Evolutionary conservation across 1,140 invertebrate genomes (phyloP), one percentile per base, ranked within the genome.

Genomic region (Tetragonula clypearis): DNA sequence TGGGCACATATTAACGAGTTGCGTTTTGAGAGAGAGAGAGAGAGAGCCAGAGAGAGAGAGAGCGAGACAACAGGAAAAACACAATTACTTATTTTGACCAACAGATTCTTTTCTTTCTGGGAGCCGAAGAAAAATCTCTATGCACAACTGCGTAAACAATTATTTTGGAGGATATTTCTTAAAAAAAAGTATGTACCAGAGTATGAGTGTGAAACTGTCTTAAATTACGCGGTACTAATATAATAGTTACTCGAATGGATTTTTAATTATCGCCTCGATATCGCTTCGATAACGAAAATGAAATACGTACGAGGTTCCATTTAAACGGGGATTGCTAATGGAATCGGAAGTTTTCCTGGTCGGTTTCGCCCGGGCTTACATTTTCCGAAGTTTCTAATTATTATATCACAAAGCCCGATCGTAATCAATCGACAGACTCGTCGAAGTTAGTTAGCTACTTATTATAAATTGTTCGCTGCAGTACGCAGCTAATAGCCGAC

Each of bases 381-480:
- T 76, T 82, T 76, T 75, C 65, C 65, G 35, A 84, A 84, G 65
- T 84, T 84, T 69, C 62, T 84, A 84, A 84, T 84, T 84, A 84
- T 84, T 78, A 78, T 77, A 84, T 84, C 82, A 78, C 66, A 71
- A 78, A 78, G 82, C 82, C 23, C 75, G 80, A 76, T 82, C 80
- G 82, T 71, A 84, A 84, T 84, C 75, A 78, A 84, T 84, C 82
- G 82, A 84, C 82, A 84, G 75, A 49, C 66, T 84, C 82, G 75
- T 78, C 82, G 60, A 84, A 78, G 82, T 84, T 84, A 84, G 75
- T 78, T 84, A 84, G 75, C 75, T 78, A 78, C 82, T 84, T 84
- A 84, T 84, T 84, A 84, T 77, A 78, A 84, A 78, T 84, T 84
- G 66, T 78, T 58, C 74, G 74, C 30, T 66, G 26, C 55, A 41